Conservation (phyloP, 2,888 invertebrate species). For the Rhyacophila evoluta region DNA sequence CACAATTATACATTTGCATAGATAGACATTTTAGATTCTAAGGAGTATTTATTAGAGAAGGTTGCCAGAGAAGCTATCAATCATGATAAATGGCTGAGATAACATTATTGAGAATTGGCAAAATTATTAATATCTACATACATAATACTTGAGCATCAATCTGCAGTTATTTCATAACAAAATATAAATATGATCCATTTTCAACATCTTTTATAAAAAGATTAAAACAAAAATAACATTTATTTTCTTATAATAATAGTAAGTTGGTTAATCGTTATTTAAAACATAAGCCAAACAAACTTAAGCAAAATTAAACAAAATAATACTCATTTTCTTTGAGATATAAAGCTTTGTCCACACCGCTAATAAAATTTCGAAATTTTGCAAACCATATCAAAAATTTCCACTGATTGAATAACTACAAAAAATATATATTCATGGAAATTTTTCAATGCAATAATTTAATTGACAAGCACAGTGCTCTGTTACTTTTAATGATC, state of each 20-base stretch:
- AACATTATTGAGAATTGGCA: slow-evolving; percentile 25
- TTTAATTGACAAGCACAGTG: too few relatives aligned
- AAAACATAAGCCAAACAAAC: background rate
- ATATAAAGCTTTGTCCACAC: too few relatives aligned
- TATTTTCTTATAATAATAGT: background rate
- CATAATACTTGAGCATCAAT: background rate
- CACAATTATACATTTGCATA: background rate
- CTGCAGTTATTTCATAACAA: background rate
- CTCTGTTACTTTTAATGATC: too few relatives aligned
- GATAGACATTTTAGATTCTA: background rate
- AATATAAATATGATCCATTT: background rate
- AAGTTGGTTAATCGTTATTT: background rate
- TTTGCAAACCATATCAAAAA: too few relatives aligned
- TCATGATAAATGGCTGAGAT: background rate
- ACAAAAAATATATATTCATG: too few relatives aligned
- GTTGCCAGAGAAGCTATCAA: background rate
- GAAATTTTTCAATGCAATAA: too few relatives aligned
- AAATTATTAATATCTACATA: background rate
- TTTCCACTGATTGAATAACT: too few relatives aligned
- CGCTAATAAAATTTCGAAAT: too few relatives aligned
- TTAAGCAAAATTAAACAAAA: background rate
- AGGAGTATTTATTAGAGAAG: background rate
- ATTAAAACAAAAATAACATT: background rate
- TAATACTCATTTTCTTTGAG: too few relatives aligned
- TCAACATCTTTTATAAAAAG: background rate